A percentile compares a stretch with the other conserved stretches of the same genome.
These are phyloP conservation scores for Zygogramma bicolorata DNA, from an alignment of 2,888 invertebrate species.

Conservation along the genomic window DNA sequence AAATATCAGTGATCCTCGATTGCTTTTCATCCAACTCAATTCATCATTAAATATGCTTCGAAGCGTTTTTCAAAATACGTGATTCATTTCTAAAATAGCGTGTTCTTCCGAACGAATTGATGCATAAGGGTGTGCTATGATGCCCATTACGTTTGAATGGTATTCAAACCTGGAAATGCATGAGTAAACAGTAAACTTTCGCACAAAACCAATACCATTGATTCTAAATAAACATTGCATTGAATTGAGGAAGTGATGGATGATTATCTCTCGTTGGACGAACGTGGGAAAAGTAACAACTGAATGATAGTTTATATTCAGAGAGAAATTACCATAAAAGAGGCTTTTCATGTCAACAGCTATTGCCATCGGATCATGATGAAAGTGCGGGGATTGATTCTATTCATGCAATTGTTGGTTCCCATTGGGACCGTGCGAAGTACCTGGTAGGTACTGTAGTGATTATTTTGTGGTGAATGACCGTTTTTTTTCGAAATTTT, in stretches of 20 bases:
- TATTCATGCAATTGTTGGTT: not conserved
- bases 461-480: no score
- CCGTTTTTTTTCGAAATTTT: no score
- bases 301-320: not conserved
- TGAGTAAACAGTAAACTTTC: not conserved
- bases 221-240: constrained; percentile 3
- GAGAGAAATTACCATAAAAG: not conserved
- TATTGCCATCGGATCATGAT: not conserved
- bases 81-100: not conserved
- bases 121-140: not conserved
- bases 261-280: not conserved
- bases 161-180: not conserved
- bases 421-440: no score
- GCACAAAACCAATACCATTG: constrained; percentile 5
- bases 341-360: not conserved
- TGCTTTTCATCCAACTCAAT: no score
- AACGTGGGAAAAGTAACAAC: constrained; percentile 5
- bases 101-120: not conserved
- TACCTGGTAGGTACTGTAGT: no score
- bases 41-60: no score
- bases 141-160: not conserved
- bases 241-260: not conserved
- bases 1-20: no score
- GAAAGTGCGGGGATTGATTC: not conserved
- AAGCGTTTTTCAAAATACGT: not conserved